phyloP scores from a whole-genome alignment of 2,797 vertebrate genomes.

The Gadopsis bispinosus region DNA sequence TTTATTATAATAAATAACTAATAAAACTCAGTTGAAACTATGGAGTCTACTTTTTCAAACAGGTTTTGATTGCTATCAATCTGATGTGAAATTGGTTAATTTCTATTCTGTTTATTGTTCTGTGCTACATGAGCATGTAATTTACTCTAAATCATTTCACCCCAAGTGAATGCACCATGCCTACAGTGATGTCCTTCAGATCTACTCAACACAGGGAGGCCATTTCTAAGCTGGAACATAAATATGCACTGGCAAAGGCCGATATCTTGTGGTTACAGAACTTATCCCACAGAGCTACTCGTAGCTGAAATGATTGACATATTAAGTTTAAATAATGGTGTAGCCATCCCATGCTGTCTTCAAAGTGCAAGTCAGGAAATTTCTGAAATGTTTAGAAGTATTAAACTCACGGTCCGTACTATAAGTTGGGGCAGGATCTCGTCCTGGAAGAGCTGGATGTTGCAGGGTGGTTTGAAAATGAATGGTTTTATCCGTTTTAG shows the following conservation, averaged over 20 bases:
- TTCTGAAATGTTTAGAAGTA: constrained; percentile 74
- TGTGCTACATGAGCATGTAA: constrained; percentile 28
- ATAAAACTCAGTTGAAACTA: not conserved
- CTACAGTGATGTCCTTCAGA: constrained; percentile 49
- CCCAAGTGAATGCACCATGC: constrained; percentile 14
- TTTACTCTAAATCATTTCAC: constrained; percentile 18
- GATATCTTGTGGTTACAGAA: constrained; percentile 78
- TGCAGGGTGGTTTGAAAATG: constrained; percentile 25
- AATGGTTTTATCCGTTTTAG: constrained; percentile 14
- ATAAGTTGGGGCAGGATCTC: constrained; percentile 27
- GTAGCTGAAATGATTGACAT: constrained; percentile 82
- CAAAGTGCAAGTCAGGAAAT: constrained; percentile 80
- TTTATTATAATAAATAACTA: not conserved
- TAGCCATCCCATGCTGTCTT: constrained; percentile 65
- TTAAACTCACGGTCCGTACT: constrained; percentile 49
- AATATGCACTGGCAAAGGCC: constrained; percentile 77
- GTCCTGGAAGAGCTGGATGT: constrained; percentile 8
- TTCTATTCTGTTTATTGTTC: constrained; percentile 29
- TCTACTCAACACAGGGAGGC: constrained; percentile 54
- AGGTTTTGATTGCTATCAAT: constrained; percentile 4
- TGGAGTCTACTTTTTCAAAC: not conserved
- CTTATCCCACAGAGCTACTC: constrained; percentile 73
- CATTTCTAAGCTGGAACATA: constrained; percentile 68
- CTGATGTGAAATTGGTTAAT: constrained; percentile 18
- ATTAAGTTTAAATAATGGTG: constrained; percentile 83